phyloP scores from a whole-genome alignment of 2,113 vertebrate genomes.

The Blennius ocellaris region DNA sequence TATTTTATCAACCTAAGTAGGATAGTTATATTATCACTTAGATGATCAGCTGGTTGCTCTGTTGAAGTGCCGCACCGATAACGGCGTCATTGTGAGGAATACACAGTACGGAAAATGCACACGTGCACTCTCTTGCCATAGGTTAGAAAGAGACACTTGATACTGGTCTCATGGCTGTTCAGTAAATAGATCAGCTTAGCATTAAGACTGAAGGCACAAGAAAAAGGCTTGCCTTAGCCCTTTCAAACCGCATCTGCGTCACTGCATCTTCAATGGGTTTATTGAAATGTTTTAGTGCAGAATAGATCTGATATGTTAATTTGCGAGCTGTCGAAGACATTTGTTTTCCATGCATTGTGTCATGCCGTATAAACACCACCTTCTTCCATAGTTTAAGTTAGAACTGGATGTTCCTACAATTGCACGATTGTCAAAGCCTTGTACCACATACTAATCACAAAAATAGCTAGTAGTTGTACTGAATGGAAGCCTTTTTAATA shows the following conservation, averaged over 20 bases:
- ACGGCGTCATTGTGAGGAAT: neutral
- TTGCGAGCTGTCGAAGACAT: no score
- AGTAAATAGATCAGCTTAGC: neutral
- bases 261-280: neutral
- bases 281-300: no score
- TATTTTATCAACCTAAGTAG: constrained; percentile 17
- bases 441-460: no score
- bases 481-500: no score
- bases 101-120: neutral
- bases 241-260: neutral
- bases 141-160: neutral
- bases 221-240: neutral
- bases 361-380: no score
- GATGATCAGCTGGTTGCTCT: neutral
- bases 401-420: no score
- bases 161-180: neutral
- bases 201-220: neutral
- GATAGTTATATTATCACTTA: constrained; percentile 20
- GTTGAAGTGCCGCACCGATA: neutral
- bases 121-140: neutral
- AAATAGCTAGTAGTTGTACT: no score
- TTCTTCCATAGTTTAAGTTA: no score
- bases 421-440: no score
- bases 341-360: no score
- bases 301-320: no score